Evolutionary conservation across 2,888 invertebrate genomes (phyloP).

Genomic region (Brachyptera putata): DNA sequence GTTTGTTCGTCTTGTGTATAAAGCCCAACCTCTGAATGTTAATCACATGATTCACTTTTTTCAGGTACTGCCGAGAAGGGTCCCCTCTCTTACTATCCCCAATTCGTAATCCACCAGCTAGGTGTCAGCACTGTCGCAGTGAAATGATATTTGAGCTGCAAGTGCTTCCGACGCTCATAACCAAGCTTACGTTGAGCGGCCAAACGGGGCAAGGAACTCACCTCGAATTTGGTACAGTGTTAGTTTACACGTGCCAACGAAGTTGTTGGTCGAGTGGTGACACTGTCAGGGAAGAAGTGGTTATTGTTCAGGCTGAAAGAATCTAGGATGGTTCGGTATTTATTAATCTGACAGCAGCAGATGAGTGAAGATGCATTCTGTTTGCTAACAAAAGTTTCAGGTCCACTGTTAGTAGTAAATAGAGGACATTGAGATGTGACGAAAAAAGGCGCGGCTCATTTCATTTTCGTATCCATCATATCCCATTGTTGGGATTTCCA

Average conservation of each 20-base stretch:
- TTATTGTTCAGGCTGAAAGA: slow-evolving; percentile 71
- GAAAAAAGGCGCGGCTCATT: too few relatives aligned
- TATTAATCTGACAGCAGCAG: too few relatives aligned
- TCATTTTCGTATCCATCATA: too few relatives aligned
- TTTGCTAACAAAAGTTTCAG: too few relatives aligned
- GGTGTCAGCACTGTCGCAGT: slow-evolving; percentile 66
- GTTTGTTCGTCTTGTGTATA: not conserved
- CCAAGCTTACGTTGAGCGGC: slow-evolving; percentile 56
- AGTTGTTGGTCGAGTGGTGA: slow-evolving; percentile 80
- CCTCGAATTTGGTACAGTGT: slow-evolving; percentile 81
- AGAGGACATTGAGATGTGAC: too few relatives aligned
- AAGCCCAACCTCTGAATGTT: not conserved
- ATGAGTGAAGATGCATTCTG: too few relatives aligned
- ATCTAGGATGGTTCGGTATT: slow-evolving; percentile 38
- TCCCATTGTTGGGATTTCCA: too few relatives aligned
- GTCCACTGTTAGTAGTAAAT: too few relatives aligned
- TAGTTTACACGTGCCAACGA: slow-evolving; percentile 75
- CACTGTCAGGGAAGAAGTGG: slow-evolving; percentile 62
- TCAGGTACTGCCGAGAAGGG: slow-evolving; percentile 71
- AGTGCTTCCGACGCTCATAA: slow-evolving; percentile 74
- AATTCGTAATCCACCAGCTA: slow-evolving; percentile 49
- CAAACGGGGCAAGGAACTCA: slow-evolving; percentile 39
- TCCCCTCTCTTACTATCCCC: slow-evolving; percentile 67
- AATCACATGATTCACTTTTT: slow-evolving; percentile 23
- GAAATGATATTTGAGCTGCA: slow-evolving; percentile 77